Conservation (phyloP, 2,888 invertebrate species). For the Drosophila pullipes region DNA sequence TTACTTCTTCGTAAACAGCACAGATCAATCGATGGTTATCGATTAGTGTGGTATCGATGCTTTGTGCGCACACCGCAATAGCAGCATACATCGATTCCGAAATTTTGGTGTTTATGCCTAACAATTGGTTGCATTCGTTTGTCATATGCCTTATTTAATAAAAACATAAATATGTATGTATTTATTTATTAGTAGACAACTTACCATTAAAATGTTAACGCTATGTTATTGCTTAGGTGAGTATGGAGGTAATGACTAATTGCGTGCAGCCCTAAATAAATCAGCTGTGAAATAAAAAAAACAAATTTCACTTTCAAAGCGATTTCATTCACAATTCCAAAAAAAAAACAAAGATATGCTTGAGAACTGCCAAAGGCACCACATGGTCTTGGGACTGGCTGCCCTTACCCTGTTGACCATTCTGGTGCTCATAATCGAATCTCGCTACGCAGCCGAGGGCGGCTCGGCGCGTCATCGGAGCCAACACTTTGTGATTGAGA, state of each 20-base stretch:
- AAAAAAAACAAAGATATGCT: constrained; percentile 87
- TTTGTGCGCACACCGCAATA: background rate
- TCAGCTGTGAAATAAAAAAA: constrained; percentile 30
- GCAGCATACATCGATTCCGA: constrained; percentile 13
- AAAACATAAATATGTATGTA: background rate
- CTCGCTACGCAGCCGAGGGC: constrained; percentile 85
- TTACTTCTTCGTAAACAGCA: constrained; percentile 75
- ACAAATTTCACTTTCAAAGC: constrained; percentile 16
- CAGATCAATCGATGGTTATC: constrained; percentile 46
- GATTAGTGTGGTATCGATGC: constrained; percentile 25
- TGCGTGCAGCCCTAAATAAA: constrained; percentile 21
- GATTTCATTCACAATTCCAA: constrained; percentile 6
- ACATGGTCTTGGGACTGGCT: constrained; percentile 92
- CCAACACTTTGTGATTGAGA: constrained; percentile 89
- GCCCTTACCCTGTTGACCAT: constrained; percentile 92
- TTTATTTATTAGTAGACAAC: background rate
- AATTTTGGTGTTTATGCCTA: background rate
- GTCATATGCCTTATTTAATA: background rate
- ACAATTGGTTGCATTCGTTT: background rate
- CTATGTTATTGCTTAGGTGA: background rate
- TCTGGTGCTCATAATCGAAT: constrained; percentile 93
- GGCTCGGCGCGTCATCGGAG: constrained; percentile 61
- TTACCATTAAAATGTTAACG: background rate
- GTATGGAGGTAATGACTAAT: background rate
- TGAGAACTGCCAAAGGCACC: constrained; percentile 93